Evolutionary conservation across 2,113 vertebrate species (phyloP).

Genomic region (Thunnus thynnus): DNA sequence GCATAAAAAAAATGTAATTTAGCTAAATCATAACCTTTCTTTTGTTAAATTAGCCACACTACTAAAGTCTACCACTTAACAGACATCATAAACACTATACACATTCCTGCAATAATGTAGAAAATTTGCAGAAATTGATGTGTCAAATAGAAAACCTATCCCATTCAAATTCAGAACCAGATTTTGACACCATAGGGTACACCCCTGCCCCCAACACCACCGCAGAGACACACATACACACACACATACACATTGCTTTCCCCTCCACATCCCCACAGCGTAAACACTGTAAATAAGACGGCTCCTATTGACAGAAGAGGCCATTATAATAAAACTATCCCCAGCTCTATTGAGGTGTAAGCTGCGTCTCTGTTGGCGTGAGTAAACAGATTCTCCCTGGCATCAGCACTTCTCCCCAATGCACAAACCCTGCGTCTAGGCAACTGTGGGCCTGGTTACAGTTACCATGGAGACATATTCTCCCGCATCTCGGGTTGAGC

Average conservation of each 20-base stretch:
- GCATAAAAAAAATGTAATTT: too few relatives aligned
- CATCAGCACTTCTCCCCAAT: conserved; percentile 71
- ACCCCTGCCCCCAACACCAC: not conserved
- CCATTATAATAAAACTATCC: conserved; percentile 63
- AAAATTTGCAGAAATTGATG: not conserved
- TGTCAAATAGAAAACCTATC: not conserved
- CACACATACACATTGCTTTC: conserved; percentile 23
- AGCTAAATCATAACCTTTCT: not conserved
- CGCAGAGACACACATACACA: conserved; percentile 23
- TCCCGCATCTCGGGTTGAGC: conserved; percentile 32
- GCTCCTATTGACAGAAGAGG: conserved; percentile 40
- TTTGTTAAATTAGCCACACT: not conserved
- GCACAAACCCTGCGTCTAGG: conserved; percentile 71
- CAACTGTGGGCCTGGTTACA: conserved; percentile 79
- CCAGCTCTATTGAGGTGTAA: conserved; percentile 60
- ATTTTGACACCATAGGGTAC: not conserved
- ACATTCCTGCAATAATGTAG: not conserved
- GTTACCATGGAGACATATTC: conserved; percentile 83
- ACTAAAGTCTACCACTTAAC: not conserved
- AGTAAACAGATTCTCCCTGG: conserved; percentile 74
- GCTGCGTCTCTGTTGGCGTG: conserved; percentile 60
- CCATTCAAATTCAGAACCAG: conserved; percentile 12
- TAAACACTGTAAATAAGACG: conserved; percentile 65
- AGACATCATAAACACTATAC: not conserved
- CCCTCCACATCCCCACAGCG: conserved; percentile 36